These are phyloP conservation scores for Mormyrops attenuatus DNA, from an alignment of 2,797 vertebrate species.

Conservation along the genomic window DNA sequence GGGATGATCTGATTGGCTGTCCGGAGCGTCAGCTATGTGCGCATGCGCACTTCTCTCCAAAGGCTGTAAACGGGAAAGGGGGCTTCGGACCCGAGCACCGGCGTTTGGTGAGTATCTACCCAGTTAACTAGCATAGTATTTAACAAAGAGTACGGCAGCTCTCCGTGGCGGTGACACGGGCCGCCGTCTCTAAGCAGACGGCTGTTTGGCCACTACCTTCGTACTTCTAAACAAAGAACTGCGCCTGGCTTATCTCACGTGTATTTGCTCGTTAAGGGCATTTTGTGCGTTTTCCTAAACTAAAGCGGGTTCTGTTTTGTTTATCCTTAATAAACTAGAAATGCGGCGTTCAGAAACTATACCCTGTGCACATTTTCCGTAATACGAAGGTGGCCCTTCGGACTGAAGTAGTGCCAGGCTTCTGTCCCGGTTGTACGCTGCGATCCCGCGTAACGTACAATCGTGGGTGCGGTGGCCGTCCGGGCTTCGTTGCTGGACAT, in stretches of 20 bases:
- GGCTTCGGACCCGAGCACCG: background rate
- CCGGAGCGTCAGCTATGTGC: background rate
- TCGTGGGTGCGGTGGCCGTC: background rate
- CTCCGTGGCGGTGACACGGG: background rate
- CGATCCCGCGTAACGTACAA: background rate
- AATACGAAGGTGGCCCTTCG: background rate
- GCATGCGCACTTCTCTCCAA: conserved; percentile 15
- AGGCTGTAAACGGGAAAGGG: background rate
- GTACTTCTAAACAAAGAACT: background rate
- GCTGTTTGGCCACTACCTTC: background rate
- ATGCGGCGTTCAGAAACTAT: background rate
- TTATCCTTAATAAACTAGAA: background rate
- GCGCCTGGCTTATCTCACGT: background rate
- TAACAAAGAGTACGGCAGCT: background rate
- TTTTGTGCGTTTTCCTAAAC: background rate
- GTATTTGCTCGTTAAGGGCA: background rate
- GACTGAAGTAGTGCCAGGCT: background rate
- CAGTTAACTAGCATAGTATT: background rate
- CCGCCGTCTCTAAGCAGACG: background rate
- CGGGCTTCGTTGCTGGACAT: background rate
- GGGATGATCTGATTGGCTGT: conserved; percentile 8
- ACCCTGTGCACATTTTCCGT: background rate
- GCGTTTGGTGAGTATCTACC: background rate
- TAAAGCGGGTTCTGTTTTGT: background rate
- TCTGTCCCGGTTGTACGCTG: background rate